phyloP scores from a whole-genome alignment of 2,888 invertebrate genomes.

The Empis stercorea region DNA sequence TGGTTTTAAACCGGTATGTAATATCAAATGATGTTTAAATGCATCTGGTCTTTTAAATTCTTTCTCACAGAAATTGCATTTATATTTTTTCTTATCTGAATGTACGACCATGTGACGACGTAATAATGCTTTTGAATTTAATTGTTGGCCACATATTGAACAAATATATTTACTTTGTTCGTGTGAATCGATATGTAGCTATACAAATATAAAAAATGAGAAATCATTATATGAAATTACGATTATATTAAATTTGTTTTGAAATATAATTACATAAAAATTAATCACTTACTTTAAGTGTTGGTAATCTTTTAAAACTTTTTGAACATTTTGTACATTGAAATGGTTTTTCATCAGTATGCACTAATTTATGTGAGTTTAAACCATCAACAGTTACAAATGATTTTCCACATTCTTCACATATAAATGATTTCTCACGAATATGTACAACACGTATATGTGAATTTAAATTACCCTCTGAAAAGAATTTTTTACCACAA shows the following conservation, averaged over 20 bases:
- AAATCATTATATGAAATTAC: no score
- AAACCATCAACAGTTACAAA: conserved; percentile 30
- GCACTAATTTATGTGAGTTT: conserved; percentile 30
- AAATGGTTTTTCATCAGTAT: conserved; percentile 29
- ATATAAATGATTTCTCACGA: conserved; percentile 27
- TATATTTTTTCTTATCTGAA: conserved; percentile 29
- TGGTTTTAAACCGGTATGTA: conserved; percentile 33
- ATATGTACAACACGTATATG: conserved; percentile 6
- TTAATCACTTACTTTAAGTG: conserved; percentile 20
- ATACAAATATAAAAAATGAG: no score
- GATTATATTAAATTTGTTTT: no score
- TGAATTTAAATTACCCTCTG: neutral
- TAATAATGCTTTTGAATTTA: conserved; percentile 37
- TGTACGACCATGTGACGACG: conserved; percentile 36
- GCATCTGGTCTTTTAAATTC: conserved; percentile 34
- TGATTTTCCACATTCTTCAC: conserved; percentile 27
- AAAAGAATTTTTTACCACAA: conserved; percentile 28
- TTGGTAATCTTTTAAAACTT: conserved; percentile 22
- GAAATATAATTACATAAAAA: no score
- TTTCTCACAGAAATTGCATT: conserved; percentile 31
- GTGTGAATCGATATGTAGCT: conserved; percentile 6
- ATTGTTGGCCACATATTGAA: conserved; percentile 31
- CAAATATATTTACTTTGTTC: conserved; percentile 29
- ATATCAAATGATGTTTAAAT: conserved; percentile 32
- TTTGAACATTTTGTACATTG: conserved; percentile 23